Evolutionary conservation across 2,797 vertebrate genomes (phyloP).

Genomic region (Myripristis jacobus): DNA sequence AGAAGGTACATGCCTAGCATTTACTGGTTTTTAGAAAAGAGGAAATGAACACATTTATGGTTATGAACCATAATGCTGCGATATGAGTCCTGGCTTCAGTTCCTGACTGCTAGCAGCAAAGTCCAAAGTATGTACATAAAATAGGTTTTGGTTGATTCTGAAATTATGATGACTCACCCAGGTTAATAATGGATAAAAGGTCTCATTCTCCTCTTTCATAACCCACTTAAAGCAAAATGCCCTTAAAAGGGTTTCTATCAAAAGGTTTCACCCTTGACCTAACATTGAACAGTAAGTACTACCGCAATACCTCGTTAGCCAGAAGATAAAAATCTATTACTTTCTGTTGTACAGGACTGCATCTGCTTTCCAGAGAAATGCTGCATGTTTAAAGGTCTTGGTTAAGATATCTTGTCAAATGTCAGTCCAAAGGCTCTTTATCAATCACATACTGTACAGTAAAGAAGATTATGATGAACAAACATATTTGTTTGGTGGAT

Average conservation of each 20-base stretch:
- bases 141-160: constrained; percentile 86
- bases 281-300: constrained; percentile 68
- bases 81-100: constrained; percentile 78
- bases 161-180: constrained; percentile 82
- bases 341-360: constrained; percentile 41
- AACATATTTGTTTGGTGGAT: constrained; percentile 44
- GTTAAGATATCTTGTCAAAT: constrained; percentile 39
- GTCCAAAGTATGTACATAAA: constrained; percentile 82
- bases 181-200: constrained; percentile 74
- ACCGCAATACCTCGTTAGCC: constrained; percentile 42
- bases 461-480: constrained; percentile 27
- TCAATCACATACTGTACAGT: constrained; percentile 37
- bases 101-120: constrained; percentile 81
- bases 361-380: constrained; percentile 22
- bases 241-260: constrained; percentile 73
- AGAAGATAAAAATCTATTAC: constrained; percentile 41
- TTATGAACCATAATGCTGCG: constrained; percentile 74
- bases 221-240: constrained; percentile 71
- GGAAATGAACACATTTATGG: constrained; percentile 83
- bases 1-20: constrained; percentile 46
- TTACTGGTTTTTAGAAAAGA: constrained; percentile 77
- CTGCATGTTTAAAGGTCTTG: constrained; percentile 35
- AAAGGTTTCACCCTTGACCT: constrained; percentile 67
- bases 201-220: constrained; percentile 76
- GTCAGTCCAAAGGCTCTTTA: constrained; percentile 32